These are phyloP conservation scores for Hystrix brachyura DNA, from an alignment of 2,113 vertebrate species.

Conservation along the genomic window DNA sequence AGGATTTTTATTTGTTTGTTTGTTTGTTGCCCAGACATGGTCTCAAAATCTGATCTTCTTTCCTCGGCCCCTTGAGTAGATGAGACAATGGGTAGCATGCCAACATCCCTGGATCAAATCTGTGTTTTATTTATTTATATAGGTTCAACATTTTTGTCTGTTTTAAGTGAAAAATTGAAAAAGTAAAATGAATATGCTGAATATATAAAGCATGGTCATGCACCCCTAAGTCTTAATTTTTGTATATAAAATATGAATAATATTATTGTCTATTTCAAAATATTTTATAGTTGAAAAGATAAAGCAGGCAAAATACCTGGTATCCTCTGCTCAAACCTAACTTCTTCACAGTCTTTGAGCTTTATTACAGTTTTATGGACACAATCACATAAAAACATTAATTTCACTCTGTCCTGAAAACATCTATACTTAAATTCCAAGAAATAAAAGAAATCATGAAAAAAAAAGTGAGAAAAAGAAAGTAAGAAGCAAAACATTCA, in stretches of 20 bases:
- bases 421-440: not conserved
- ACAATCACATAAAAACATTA: not conserved
- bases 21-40: not conserved
- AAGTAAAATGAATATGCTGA: not conserved
- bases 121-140: not conserved
- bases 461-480: not conserved
- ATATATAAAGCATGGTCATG: not conserved
- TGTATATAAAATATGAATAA: not conserved
- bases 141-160: not conserved
- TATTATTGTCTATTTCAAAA: not conserved
- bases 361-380: not conserved
- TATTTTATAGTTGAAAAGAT: constrained; percentile 4
- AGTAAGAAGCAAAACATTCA: not conserved
- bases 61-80: not conserved
- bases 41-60: not conserved
- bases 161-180: not conserved
- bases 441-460: not conserved
- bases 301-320: not conserved
- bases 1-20: not conserved
- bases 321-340: not conserved
- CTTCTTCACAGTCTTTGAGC: not conserved
- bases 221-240: not conserved
- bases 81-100: too few relatives aligned
- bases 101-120: too few relatives aligned
- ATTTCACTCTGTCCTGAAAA: not conserved